Percentiles rank a stretch among this genome's conserved stretches.
Evolutionary conservation across 2,888 invertebrate genomes (phyloP).

Genomic region (Apotomis turbidana): DNA sequence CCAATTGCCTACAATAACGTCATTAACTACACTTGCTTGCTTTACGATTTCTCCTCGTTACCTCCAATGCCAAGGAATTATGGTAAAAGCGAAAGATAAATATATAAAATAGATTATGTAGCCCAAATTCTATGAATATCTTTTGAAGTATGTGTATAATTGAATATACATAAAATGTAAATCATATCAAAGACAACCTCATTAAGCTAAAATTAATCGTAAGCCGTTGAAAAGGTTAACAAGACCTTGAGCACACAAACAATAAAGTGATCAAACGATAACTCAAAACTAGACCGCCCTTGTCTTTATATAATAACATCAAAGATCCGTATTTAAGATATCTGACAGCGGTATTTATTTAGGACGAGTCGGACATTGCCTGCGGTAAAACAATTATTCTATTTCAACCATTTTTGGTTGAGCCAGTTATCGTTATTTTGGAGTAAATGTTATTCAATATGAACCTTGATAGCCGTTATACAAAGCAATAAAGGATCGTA

Average conservation of each 20-base stretch:
- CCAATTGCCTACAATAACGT: no score
- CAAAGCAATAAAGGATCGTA: no score
- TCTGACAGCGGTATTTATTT: slow-evolving; percentile 13
- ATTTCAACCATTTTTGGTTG: background rate
- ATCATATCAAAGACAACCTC: no score
- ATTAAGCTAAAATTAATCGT: background rate
- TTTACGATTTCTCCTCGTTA: no score
- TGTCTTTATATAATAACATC: slow-evolving; percentile 4
- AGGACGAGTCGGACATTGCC: background rate
- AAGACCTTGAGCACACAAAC: slow-evolving; percentile 7
- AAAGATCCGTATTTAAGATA: slow-evolving; percentile 11
- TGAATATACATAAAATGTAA: no score
- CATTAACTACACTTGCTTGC: no score
- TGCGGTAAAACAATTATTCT: slow-evolving; percentile 18
- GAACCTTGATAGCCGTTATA: no score
- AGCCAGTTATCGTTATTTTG: background rate
- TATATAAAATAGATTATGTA: no score
- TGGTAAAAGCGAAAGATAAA: no score
- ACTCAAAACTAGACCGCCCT: background rate
- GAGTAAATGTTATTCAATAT: background rate
- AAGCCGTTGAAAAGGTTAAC: background rate
- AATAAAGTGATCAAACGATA: slow-evolving; percentile 20
- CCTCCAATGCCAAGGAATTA: no score
- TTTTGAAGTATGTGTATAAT: no score
- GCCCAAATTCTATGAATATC: no score